phyloP scores from a whole-genome alignment of 2,888 invertebrate genomes.

The Drosophila incognita region DNA sequence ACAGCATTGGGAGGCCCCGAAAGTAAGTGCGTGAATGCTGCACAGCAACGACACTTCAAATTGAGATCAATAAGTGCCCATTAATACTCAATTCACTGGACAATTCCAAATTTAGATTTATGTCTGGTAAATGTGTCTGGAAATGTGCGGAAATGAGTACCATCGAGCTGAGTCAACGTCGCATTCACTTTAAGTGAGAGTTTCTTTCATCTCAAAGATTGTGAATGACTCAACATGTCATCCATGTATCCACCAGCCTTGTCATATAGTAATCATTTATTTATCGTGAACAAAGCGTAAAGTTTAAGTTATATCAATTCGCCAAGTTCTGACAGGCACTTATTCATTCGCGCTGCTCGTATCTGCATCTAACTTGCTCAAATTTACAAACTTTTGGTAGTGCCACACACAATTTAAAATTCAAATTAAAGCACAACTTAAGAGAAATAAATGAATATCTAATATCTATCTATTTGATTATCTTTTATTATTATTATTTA shows the following conservation, averaged over 20 bases:
- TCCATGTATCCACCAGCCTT: neutral
- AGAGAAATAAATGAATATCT: neutral
- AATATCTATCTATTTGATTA: neutral
- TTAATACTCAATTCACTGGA: constrained; percentile 29
- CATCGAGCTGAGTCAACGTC: neutral
- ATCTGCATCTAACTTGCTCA: neutral
- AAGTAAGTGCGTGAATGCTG: constrained; percentile 26
- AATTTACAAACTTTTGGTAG: neutral
- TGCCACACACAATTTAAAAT: neutral
- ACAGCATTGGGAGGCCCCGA: constrained; percentile 16
- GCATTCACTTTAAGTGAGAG: neutral
- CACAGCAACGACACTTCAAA: constrained; percentile 11
- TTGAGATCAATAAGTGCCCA: constrained; percentile 50
- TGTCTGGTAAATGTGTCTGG: neutral
- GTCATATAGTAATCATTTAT: neutral
- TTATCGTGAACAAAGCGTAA: neutral
- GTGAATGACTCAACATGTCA: neutral
- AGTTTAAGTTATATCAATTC: neutral
- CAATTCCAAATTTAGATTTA: constrained; percentile 18
- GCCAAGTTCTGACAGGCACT: neutral
- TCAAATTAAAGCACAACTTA: neutral
- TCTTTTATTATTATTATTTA: neutral
- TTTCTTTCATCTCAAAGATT: neutral
- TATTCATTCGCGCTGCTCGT: neutral
- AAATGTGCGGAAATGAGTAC: neutral